A percentile compares a stretch with the other conserved stretches of the same genome.
phyloP scores from a whole-genome alignment of 2,888 invertebrate genomes.

The Dusona sp. region DNA sequence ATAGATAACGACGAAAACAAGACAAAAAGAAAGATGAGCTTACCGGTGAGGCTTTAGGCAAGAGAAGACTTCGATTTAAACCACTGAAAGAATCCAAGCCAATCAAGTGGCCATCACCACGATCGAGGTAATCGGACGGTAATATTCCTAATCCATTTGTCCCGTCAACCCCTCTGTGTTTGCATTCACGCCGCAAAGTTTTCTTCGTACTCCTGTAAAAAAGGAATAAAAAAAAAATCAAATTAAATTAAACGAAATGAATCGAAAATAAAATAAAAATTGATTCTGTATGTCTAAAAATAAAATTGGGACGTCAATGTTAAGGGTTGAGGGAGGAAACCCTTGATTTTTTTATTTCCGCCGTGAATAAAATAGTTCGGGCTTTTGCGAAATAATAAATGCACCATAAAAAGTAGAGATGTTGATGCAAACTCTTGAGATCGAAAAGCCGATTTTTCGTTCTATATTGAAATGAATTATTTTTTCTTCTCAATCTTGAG shows the following conservation, averaged over 20 bases:
- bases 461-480: too few relatives aligned
- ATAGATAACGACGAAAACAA: background rate
- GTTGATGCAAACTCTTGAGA: background rate
- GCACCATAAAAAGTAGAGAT: background rate
- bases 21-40: constrained; percentile 60
- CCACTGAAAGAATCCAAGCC: constrained; percentile 80
- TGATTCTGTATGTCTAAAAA: background rate
- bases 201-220: constrained; percentile 78
- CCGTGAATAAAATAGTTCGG: too few relatives aligned
- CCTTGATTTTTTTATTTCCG: too few relatives aligned
- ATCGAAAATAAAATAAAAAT: background rate
- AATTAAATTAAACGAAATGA: background rate
- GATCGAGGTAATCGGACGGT: constrained; percentile 82
- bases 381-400: too few relatives aligned
- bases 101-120: constrained; percentile 81
- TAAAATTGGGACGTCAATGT: background rate
- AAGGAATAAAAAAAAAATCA: background rate
- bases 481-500: background rate
- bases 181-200: constrained; percentile 80
- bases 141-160: constrained; percentile 79
- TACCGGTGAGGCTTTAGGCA: constrained; percentile 80
- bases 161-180: constrained; percentile 78
- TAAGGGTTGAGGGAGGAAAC: background rate
- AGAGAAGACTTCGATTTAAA: constrained; percentile 77
- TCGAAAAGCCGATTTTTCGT: background rate